Conservation (phyloP, 2,113 vertebrate genomes). For the Bujurquina vittata region DNA sequence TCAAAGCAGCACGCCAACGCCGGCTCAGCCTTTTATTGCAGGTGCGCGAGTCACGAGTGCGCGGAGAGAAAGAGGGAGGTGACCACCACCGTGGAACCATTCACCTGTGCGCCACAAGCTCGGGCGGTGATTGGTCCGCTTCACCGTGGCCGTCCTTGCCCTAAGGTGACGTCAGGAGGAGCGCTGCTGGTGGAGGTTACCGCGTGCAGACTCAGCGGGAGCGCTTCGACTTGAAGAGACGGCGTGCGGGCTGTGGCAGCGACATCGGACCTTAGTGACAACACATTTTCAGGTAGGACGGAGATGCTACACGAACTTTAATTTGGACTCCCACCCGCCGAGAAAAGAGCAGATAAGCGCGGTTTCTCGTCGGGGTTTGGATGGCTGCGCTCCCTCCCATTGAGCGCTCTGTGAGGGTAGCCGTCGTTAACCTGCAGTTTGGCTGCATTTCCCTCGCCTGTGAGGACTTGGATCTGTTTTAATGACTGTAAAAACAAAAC, state of each 20-base stretch:
- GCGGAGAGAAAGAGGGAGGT: not conserved
- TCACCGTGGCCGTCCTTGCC: slow-evolving; percentile 10
- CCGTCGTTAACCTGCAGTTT: not conserved
- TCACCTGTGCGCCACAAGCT: slow-evolving; percentile 47
- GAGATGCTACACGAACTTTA: slow-evolving; percentile 17
- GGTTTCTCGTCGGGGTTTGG: not conserved
- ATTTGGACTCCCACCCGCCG: not conserved
- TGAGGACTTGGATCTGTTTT: not conserved
- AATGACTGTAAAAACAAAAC: not conserved
- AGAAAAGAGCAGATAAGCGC: not conserved
- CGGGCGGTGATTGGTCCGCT: slow-evolving; percentile 48
- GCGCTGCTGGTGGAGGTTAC: slow-evolving; percentile 28
- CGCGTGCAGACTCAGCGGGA: slow-evolving; percentile 10
- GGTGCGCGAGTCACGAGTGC: not conserved
- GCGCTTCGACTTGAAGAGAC: slow-evolving; percentile 17
- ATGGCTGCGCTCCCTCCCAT: not conserved
- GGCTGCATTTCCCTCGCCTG: not conserved
- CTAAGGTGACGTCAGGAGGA: slow-evolving; percentile 54
- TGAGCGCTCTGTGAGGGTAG: not conserved
- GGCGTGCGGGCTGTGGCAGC: not conserved
- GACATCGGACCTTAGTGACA: not conserved
- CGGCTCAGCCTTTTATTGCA: no score
- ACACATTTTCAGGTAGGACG: slow-evolving; percentile 52
- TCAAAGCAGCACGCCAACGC: not conserved
- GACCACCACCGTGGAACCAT: not conserved